phyloP scores from a whole-genome alignment of 2,113 vertebrate genomes.

The Paramormyrops kingsleyae region DNA sequence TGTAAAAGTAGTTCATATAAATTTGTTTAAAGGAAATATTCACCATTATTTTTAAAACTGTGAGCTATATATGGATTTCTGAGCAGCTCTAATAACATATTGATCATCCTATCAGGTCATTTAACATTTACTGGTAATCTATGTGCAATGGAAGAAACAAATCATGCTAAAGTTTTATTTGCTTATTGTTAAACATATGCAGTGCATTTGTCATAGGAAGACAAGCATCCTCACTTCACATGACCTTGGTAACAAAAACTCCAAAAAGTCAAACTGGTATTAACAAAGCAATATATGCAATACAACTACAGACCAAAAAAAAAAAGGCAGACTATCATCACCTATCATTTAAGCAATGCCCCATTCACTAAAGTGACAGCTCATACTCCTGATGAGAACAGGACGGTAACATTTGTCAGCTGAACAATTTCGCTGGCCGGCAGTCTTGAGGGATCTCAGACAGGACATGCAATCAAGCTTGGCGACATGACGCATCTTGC shows the following conservation, averaged over 20 bases:
- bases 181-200: neutral
- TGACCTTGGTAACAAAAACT: neutral
- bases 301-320: neutral
- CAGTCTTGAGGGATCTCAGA: neutral
- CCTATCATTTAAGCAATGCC: neutral
- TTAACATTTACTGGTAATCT: neutral
- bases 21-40: neutral
- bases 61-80: neutral
- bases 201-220: neutral
- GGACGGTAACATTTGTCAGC: neutral
- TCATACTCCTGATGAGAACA: neutral
- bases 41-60: neutral
- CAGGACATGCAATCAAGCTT: neutral
- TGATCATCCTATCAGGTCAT: neutral
- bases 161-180: neutral
- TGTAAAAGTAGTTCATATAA: neutral
- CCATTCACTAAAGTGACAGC: neutral
- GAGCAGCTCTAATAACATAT: neutral
- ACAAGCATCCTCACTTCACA: neutral
- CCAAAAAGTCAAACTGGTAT: neutral
- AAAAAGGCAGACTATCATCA: neutral
- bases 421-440: neutral
- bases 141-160: neutral
- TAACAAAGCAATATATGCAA: neutral
- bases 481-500: neutral